These are phyloP conservation scores for Lasioglossum figueresi DNA, from an alignment of 2,888 invertebrate genomes.

Conservation along the genomic window DNA sequence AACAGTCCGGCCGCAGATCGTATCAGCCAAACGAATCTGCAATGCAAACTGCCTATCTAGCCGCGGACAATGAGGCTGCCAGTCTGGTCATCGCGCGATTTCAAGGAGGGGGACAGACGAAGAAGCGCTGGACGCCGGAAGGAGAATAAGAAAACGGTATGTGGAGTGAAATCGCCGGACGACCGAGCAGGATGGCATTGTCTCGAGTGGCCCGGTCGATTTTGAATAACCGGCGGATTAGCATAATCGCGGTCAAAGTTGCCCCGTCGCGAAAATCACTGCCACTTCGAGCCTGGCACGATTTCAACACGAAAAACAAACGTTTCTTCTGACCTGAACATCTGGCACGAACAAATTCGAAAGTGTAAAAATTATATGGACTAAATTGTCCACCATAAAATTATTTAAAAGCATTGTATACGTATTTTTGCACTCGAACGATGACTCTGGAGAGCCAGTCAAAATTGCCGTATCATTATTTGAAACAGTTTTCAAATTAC, in stretches of 20 bases:
- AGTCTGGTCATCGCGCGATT: slow-evolving; percentile 57
- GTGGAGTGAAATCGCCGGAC: slow-evolving; percentile 56
- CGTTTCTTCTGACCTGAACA: too few relatives aligned
- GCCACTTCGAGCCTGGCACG: not conserved
- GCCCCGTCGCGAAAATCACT: not conserved
- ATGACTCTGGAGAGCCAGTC: too few relatives aligned
- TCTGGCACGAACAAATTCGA: too few relatives aligned
- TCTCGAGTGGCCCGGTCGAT: slow-evolving; percentile 33
- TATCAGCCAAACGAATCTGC: slow-evolving; percentile 63
- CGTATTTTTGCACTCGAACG: too few relatives aligned
- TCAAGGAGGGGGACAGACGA: slow-evolving; percentile 30
- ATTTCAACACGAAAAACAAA: too few relatives aligned
- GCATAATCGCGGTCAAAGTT: not conserved
- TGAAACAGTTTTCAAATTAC: too few relatives aligned
- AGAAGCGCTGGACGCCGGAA: slow-evolving; percentile 9
- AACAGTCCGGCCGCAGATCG: slow-evolving; percentile 56
- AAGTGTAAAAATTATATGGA: too few relatives aligned
- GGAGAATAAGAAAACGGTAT: slow-evolving; percentile 31
- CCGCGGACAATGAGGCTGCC: slow-evolving; percentile 63
- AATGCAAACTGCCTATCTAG: slow-evolving; percentile 68
- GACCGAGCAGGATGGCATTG: slow-evolving; percentile 12
- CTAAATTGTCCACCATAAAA: too few relatives aligned
- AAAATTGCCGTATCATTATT: too few relatives aligned
- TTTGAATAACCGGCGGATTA: not conserved
- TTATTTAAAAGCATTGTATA: too few relatives aligned